These are phyloP conservation scores for Labia minor DNA, from an alignment of 2,888 invertebrate species.

Conservation along the genomic window DNA sequence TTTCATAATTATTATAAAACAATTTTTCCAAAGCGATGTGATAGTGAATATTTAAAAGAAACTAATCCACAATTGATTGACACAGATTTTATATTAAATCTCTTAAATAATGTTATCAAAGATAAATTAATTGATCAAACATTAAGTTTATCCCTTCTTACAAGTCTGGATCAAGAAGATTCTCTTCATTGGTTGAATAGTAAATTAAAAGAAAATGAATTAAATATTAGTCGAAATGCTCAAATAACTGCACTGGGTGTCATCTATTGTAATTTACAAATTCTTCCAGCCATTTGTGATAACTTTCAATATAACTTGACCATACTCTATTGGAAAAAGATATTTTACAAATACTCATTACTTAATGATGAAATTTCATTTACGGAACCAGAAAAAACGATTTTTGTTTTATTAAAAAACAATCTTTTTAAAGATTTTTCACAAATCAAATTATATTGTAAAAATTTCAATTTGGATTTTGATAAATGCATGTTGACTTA, in stretches of 20 bases:
- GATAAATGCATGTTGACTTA: not conserved
- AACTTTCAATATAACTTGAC: not conserved
- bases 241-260: not conserved
- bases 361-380: not conserved
- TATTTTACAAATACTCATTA: not conserved
- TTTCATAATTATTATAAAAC: not conserved
- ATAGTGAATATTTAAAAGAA: not conserved
- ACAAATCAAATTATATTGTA: not conserved
- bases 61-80: not conserved
- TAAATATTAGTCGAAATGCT: not conserved
- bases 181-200: not conserved
- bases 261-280: not conserved
- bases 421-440: not conserved
- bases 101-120: not conserved
- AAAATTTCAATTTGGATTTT: not conserved
- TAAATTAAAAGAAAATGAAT: not conserved
- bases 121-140: not conserved
- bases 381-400: not conserved
- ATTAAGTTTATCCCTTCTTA: not conserved
- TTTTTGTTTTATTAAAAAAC: not conserved
- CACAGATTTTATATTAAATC: not conserved
- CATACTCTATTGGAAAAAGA: not conserved
- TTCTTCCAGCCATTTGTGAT: not conserved
- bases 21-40: not conserved
- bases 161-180: not conserved